phyloP scores from a whole-genome alignment of 2,113 vertebrate genomes.

The Labeo catla region DNA sequence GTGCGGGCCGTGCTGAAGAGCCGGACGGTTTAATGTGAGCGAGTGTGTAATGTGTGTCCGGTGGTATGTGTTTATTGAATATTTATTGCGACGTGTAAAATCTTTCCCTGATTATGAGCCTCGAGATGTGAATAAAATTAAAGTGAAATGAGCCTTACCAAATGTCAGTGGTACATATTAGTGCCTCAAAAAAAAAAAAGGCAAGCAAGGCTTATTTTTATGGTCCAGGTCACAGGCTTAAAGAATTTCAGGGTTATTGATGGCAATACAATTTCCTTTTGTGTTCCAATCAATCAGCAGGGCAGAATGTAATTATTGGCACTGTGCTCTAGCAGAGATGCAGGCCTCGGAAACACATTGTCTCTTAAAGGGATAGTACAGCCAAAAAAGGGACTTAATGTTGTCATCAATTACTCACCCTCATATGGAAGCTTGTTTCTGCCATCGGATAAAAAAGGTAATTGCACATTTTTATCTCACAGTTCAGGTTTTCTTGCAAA shows the following conservation, averaged over 20 bases:
- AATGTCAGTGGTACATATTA: background rate
- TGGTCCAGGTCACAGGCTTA: background rate
- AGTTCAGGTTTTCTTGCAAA: too few species aligned
- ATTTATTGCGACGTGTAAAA: background rate
- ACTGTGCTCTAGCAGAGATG: constrained; percentile 33
- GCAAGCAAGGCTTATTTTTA: background rate
- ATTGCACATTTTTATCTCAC: too few species aligned
- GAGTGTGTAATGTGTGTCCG: background rate
- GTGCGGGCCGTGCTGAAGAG: background rate
- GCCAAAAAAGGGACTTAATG: background rate
- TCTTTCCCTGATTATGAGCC: background rate
- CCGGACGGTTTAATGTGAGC: background rate
- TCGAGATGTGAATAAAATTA: background rate
- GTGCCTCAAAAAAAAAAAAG: background rate
- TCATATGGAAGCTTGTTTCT: too few species aligned
- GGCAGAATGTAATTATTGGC: constrained; percentile 40
- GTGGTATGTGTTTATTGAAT: background rate
- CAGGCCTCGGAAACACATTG: background rate
- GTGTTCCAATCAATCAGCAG: constrained; percentile 52
- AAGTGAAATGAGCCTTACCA: background rate
- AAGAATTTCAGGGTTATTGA: constrained; percentile 54
- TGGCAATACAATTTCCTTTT: constrained; percentile 48
- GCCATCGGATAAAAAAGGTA: too few species aligned
- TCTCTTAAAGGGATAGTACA: background rate
- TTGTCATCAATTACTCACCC: background rate